Conservation (phyloP, 2,888 invertebrate genomes). For the Asteroscopus sphinx region DNA sequence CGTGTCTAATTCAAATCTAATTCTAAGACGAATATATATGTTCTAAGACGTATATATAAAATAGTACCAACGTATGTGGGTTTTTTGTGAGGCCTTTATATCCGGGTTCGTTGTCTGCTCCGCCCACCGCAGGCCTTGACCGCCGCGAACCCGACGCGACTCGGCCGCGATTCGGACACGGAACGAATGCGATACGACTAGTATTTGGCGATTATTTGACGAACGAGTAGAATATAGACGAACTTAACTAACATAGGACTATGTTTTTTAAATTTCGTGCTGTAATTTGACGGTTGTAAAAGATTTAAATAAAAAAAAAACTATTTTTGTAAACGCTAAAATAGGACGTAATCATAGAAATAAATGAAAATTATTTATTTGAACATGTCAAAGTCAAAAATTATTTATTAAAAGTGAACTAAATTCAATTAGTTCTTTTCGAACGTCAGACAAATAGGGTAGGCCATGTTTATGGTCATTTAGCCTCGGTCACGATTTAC, state of each 20-base stretch:
- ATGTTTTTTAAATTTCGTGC: background rate
- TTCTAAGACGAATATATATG: slow-evolving; percentile 38
- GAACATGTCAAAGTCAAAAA: too few species aligned
- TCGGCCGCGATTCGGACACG: slow-evolving; percentile 35
- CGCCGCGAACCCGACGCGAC: slow-evolving; percentile 76
- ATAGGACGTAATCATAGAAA: too few species aligned
- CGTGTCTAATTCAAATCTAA: slow-evolving; percentile 39
- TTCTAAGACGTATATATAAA: slow-evolving; percentile 38
- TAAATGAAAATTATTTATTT: too few species aligned
- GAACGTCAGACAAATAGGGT: too few species aligned
- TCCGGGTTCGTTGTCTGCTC: slow-evolving; percentile 84
- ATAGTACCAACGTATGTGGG: slow-evolving; percentile 62
- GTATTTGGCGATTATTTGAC: slow-evolving; percentile 20
- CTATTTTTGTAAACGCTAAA: too few species aligned
- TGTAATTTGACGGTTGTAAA: background rate
- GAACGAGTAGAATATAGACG: background rate
- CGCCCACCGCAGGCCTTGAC: slow-evolving; percentile 87
- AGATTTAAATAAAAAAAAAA: too few species aligned
- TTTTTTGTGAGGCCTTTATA: slow-evolving; percentile 66
- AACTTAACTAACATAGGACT: too few species aligned
- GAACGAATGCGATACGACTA: slow-evolving; percentile 18
- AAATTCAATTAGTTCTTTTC: too few species aligned
- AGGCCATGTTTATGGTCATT: too few species aligned
- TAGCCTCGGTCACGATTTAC: too few species aligned
- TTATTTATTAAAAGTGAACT: too few species aligned